Conservation (phyloP, 2,113 vertebrate species). For the Tauraco erythrolophus region DNA sequence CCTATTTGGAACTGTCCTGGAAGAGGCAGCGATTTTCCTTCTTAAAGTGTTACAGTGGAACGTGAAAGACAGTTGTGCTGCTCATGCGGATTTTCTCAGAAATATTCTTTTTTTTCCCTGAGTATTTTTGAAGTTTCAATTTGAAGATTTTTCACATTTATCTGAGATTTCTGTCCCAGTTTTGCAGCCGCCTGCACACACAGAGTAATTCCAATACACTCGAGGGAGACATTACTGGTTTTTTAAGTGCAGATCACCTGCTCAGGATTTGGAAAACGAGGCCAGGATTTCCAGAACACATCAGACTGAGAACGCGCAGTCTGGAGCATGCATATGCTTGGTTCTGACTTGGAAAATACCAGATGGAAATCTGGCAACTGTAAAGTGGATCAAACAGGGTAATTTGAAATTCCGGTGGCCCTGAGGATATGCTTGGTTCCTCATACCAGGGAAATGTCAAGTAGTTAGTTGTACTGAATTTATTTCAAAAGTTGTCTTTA, state of each 20-base stretch:
- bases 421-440: background rate
- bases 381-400: background rate
- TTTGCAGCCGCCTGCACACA: background rate
- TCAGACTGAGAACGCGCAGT: background rate
- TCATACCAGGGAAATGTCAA: background rate
- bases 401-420: background rate
- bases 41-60: background rate
- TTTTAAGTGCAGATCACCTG: constrained; percentile 25
- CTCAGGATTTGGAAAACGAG: background rate
- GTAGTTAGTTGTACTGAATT: background rate
- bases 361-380: constrained; percentile 5
- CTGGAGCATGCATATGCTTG: background rate
- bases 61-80: background rate
- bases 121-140: background rate
- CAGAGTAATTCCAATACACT: background rate
- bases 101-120: background rate
- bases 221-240: background rate
- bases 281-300: constrained; percentile 36
- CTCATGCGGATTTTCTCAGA: background rate
- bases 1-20: background rate
- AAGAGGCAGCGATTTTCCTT: background rate
- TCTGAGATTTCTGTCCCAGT: background rate
- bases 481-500: background rate
- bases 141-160: background rate
- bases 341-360: background rate